Conservation (phyloP, 2,113 vertebrate genomes). For the Lagopus leucura region DNA sequence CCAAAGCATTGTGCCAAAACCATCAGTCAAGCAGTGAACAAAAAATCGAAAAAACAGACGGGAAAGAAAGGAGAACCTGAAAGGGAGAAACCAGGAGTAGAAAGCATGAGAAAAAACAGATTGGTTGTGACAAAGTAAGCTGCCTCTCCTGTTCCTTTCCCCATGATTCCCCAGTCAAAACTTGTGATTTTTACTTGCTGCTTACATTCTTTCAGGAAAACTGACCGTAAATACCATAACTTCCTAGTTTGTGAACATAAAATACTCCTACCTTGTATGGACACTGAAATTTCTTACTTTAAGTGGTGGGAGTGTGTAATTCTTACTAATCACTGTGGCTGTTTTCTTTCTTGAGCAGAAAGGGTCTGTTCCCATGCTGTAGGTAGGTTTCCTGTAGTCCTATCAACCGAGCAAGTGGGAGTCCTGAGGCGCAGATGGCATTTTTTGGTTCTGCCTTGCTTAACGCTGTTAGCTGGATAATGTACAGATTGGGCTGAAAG, state of each 20-base stretch:
- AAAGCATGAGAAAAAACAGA: conserved; percentile 99
- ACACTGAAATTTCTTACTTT: not conserved
- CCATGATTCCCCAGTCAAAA: not conserved
- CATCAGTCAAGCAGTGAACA: conserved; percentile 99
- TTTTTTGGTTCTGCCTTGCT: not conserved
- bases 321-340: not conserved
- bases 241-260: not conserved
- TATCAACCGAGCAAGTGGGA: not conserved
- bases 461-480: not conserved
- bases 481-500: not conserved
- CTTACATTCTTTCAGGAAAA: not conserved
- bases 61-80: conserved; percentile 99
- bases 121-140: conserved; percentile 98
- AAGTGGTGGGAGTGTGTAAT: not conserved
- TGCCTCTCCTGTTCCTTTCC: not conserved
- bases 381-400: not conserved
- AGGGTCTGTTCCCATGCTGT: not conserved
- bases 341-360: not conserved
- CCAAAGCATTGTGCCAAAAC: conserved; percentile 99
- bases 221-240: not conserved
- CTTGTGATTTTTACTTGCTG: not conserved
- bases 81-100: conserved; percentile 96
- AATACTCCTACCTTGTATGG: not conserved
- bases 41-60: conserved; percentile 96
- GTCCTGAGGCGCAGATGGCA: not conserved